Percentiles rank a stretch among this genome's conserved stretches.
These are phyloP conservation scores for Lycocerus yunnanus DNA, from an alignment of 2,888 invertebrate species.

Conservation along the genomic window DNA sequence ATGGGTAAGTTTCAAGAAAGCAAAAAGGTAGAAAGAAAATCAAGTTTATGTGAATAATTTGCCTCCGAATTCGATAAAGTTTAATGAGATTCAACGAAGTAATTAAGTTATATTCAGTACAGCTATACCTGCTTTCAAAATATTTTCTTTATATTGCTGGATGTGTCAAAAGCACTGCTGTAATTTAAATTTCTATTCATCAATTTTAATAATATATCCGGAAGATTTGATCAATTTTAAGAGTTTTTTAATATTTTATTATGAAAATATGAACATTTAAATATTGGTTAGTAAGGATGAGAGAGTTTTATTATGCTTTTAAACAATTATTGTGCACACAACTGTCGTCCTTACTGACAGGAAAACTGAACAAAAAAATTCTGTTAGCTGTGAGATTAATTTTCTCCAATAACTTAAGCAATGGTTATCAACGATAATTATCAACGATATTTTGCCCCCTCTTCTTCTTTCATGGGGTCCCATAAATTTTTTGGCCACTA, in stretches of 20 bases:
- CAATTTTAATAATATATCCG: background rate
- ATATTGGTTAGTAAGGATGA: background rate
- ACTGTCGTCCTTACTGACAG: too few species aligned
- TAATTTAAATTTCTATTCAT: background rate
- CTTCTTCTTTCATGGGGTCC: too few species aligned
- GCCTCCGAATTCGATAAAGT: background rate
- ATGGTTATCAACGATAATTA: too few species aligned
- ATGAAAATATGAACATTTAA: background rate
- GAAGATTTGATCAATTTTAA: background rate
- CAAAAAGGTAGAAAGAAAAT: background rate
- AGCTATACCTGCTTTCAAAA: background rate
- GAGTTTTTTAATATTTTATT: too few species aligned
- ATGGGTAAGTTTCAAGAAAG: background rate
- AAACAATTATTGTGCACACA: too few species aligned
- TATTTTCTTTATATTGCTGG: background rate
- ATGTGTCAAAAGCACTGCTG: background rate
- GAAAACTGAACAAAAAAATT: too few species aligned
- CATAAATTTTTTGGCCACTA: too few species aligned
- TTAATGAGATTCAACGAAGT: background rate
- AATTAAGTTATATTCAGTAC: background rate
- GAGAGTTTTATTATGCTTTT: too few species aligned
- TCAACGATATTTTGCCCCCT: too few species aligned
- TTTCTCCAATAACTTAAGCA: too few species aligned
- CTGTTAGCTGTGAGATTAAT: too few species aligned
- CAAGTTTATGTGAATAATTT: background rate